Evolutionary conservation across 2,888 invertebrate species (phyloP), one percentile per base, ranked within the genome.

Genomic region (Lysandra coridon): DNA sequence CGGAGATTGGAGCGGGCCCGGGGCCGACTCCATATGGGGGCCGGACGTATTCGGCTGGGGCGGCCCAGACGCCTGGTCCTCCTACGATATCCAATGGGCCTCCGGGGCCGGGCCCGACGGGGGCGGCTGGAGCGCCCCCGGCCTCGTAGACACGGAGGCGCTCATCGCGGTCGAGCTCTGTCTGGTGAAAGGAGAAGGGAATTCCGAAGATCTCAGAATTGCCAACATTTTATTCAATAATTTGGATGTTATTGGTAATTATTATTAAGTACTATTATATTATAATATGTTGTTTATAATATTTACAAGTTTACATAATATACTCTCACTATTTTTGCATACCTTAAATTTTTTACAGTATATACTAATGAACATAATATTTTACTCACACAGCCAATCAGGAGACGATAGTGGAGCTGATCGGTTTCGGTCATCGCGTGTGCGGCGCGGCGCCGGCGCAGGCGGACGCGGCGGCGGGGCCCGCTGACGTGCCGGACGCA

Each of bases 161-260:
- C 96, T 97, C 69, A 95, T 98, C 76, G 96, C 98, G 0, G 95
- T 95, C 6, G 95, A 95, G 79, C 85, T 95, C 57, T 92, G 91
- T 82, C 85, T 94, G 60, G 92, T 95, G 1, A 88, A 89, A 81
- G 93, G 95, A 0, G 92, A 94, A 5, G 93, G 91, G 1, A 94
- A 91, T n/a, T 87, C 90, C 79, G 96, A 95, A 83, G 95, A 95
- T 60, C 85, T 95, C 74, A 96, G 97, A 84, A 96, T 98, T 77
- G 97, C 98, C 0, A 98, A 97, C 85, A 97, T 99, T 84, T 96
- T 98, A 84, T 99, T 99, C 87, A 99, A 99, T 88, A 99, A 98
- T 89, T 95, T 99, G 83, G 99, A 99, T 89, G 97, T 99, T 79
- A 99, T 99, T 82, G 98, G 98, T 97, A 87, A 94, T 95, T 53